phyloP scores from a whole-genome alignment of 2,797 vertebrate species.

The Dendrocincla tyrannina region DNA sequence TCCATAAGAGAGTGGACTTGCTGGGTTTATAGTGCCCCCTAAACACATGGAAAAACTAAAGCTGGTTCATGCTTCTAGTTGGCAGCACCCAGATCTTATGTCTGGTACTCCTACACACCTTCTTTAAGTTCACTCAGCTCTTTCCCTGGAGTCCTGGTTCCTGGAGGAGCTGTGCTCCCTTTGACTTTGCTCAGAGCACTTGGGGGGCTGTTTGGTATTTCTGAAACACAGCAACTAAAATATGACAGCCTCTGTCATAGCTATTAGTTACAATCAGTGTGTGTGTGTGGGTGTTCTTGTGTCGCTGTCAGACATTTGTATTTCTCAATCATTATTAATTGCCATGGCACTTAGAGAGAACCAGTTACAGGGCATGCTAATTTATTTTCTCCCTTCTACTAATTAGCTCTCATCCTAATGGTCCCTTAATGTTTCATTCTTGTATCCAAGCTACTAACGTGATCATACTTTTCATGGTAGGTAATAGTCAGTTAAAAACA shows the following conservation, averaged over 20 bases:
- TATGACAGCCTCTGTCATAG: slow-evolving; percentile 45
- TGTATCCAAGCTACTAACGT: not conserved
- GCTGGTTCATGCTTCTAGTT: not conserved
- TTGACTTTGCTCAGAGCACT: slow-evolving; percentile 19
- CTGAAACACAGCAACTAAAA: slow-evolving; percentile 5
- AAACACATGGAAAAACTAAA: not conserved
- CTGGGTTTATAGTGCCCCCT: not conserved
- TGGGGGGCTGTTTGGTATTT: not conserved
- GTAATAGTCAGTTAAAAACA: not conserved
- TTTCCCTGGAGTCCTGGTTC: not conserved
- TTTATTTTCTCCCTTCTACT: not conserved
- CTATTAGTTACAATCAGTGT: slow-evolving; percentile 21
- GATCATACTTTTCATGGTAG: not conserved
- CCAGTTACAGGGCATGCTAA: not conserved
- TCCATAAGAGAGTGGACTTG: not conserved
- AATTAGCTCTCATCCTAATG: not conserved
- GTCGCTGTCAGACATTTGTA: not conserved
- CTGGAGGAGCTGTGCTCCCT: not conserved
- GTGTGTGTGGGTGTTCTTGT: slow-evolving; percentile 37
- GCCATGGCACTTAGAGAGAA: not conserved
- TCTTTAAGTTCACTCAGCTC: not conserved
- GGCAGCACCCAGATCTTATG: not conserved
- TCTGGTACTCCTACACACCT: not conserved
- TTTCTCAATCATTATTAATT: slow-evolving; percentile 59
- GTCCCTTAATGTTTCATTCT: not conserved